Percentiles rank a stretch among this genome's conserved stretches.
These are phyloP conservation scores for Kryptolebias ocellatus DNA, from an alignment of 2,797 vertebrate species.

Conservation along the genomic window DNA sequence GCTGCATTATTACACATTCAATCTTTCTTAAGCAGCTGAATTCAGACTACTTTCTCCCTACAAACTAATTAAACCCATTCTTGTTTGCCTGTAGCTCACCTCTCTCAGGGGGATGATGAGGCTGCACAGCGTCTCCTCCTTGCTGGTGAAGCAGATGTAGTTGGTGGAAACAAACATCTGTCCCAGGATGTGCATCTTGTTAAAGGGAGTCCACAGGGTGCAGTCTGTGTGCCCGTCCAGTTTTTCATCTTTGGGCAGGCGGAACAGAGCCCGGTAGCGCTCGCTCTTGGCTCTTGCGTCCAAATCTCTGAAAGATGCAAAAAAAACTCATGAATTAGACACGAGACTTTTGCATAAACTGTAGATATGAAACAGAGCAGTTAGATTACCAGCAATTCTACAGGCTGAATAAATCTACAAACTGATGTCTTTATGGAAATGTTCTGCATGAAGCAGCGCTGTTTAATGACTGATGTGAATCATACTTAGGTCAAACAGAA, in stretches of 20 bases:
- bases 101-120: constrained; percentile 97
- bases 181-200: constrained; percentile 97
- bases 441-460: neutral
- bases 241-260: constrained; percentile 96
- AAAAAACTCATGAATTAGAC: constrained; percentile 9
- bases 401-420: neutral
- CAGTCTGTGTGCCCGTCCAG: constrained; percentile 97
- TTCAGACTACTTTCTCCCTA: neutral
- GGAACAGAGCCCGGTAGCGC: constrained; percentile 92
- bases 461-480: neutral
- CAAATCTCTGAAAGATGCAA: constrained; percentile 85
- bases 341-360: constrained; percentile 1
- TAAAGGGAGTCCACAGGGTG: constrained; percentile 97
- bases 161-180: constrained; percentile 99
- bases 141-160: constrained; percentile 99
- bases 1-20: constrained; percentile 7
- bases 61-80: constrained; percentile 7
- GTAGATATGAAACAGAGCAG: neutral
- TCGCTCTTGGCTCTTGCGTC: constrained; percentile 97
- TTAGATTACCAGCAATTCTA: neutral
- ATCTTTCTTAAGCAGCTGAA: constrained; percentile 8
- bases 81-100: constrained; percentile 70
- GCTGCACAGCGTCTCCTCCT: constrained; percentile 94
- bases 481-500: neutral
- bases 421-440: neutral